These are phyloP conservation scores for Xenentodon cancila DNA, from an alignment of 2,797 vertebrate species.

Conservation along the genomic window DNA sequence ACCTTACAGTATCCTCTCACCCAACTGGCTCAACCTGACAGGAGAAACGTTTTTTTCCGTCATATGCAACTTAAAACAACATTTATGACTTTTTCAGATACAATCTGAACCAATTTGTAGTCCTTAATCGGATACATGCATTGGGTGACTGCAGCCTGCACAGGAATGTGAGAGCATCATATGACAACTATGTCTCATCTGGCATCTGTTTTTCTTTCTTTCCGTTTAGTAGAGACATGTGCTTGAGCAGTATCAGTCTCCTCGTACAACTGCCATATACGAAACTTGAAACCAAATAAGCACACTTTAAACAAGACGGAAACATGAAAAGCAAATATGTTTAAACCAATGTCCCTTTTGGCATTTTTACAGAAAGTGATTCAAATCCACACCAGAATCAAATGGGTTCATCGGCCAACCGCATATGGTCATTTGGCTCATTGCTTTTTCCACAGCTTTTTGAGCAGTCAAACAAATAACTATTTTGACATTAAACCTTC, in stretches of 20 bases:
- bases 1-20: neutral
- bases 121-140: neutral
- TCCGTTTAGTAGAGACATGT: constrained; percentile 6
- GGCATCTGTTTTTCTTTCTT: constrained; percentile 7
- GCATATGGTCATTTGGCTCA: too few relatives aligned
- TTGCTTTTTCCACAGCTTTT: too few relatives aligned
- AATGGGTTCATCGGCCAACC: too few relatives aligned
- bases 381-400: too few relatives aligned
- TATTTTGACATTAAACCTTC: neutral
- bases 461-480: neutral
- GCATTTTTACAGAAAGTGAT: too few relatives aligned
- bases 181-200: too few relatives aligned
- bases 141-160: neutral
- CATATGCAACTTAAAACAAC: neutral
- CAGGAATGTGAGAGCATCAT: neutral
- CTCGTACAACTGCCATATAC: too few relatives aligned
- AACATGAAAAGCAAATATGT: too few relatives aligned
- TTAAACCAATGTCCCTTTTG: too few relatives aligned
- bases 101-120: neutral
- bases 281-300: too few relatives aligned
- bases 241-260: neutral
- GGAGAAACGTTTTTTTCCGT: neutral
- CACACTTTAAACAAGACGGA: too few relatives aligned
- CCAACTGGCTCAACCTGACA: neutral
- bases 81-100: neutral